These are phyloP conservation scores for Platyrinchus mystaceus DNA, from an alignment of 2,797 vertebrate species.

Conservation along the genomic window DNA sequence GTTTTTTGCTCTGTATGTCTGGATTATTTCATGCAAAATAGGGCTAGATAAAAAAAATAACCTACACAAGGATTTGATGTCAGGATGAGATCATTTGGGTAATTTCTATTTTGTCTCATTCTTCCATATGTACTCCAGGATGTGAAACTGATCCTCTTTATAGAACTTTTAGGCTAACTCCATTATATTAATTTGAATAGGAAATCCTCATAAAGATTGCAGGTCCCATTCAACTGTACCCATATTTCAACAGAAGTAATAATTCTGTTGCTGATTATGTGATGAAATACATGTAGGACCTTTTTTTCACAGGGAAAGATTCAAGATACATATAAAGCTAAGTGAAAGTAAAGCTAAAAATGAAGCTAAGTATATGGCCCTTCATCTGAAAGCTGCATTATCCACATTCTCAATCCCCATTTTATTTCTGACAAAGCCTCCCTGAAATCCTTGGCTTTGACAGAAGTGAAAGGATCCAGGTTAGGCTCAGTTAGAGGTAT, in stretches of 20 bases:
- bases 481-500: background rate
- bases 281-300: background rate
- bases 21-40: background rate
- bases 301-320: background rate
- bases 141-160: constrained; percentile 5
- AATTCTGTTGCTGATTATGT: background rate
- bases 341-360: constrained; percentile 24
- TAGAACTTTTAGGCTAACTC: background rate
- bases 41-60: background rate
- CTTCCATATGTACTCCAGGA: constrained; percentile 50
- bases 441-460: background rate
- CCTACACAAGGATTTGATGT: background rate
- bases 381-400: constrained; percentile 26
- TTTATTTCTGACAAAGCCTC: constrained; percentile 41
- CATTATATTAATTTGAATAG: background rate
- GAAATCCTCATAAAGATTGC: background rate
- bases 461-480: background rate
- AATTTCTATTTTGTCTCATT: constrained; percentile 56
- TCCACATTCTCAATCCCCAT: background rate
- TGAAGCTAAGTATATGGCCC: background rate
- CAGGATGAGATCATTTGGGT: constrained; percentile 25
- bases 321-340: background rate
- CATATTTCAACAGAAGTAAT: background rate
- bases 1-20: background rate
- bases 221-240: background rate